phyloP scores from a whole-genome alignment of 1,140 invertebrate genomes.

The Lepidotrigona ventralis region DNA sequence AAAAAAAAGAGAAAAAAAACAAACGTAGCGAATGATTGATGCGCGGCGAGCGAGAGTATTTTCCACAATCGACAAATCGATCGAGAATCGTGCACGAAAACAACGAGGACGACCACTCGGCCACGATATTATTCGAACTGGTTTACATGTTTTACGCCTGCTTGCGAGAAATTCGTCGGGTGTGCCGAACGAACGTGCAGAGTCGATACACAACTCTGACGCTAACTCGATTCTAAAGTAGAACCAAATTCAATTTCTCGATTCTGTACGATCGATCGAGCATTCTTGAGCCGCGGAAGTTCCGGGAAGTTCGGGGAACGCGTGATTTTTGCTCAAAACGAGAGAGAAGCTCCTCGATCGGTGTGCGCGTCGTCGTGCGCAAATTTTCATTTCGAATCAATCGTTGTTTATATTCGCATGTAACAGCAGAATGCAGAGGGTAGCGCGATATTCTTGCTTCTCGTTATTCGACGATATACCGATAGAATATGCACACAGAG shows the following conservation, averaged over 20 bases:
- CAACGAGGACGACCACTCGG: slow-evolving; percentile 6
- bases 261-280: not conserved
- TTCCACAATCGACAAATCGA: slow-evolving; percentile 48
- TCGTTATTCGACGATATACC: not conserved
- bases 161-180: not conserved
- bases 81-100: slow-evolving; percentile 24
- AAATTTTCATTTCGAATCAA: slow-evolving; percentile 21
- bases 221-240: not conserved
- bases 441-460: not conserved
- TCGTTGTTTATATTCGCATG: not conserved
- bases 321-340: slow-evolving; percentile 31
- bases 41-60: slow-evolving; percentile 38
- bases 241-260: not conserved
- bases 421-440: not conserved
- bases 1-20: not conserved
- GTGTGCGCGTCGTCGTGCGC: not conserved
- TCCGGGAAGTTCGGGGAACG: not conserved
- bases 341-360: slow-evolving; percentile 7
- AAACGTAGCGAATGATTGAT: slow-evolving; percentile 32
- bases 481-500: not conserved
- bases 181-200: not conserved
- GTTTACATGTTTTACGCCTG: not conserved
- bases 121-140: not conserved
- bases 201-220: too few species aligned
- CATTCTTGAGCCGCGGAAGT: not conserved